These are phyloP conservation scores for Solea senegalensis DNA, from an alignment of 2,113 vertebrate genomes.

Conservation along the genomic window DNA sequence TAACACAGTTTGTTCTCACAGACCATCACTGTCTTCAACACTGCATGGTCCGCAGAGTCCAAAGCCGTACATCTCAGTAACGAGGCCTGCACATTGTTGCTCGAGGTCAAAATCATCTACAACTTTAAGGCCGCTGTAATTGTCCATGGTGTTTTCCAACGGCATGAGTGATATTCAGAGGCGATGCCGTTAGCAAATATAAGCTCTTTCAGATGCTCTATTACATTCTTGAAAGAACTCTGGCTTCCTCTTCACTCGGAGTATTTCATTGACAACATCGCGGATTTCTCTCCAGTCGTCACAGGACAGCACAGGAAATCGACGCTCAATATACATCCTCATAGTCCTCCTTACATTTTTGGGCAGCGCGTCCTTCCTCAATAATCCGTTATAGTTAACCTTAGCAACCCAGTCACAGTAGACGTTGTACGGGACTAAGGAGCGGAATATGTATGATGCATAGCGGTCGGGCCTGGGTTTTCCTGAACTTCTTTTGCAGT, in stretches of 20 bases:
- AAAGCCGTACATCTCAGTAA: background rate
- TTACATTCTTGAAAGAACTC: constrained; percentile 67
- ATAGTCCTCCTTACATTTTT: constrained; percentile 67
- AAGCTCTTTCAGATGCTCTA: background rate
- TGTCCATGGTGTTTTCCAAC: background rate
- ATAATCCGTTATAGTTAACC: constrained; percentile 74
- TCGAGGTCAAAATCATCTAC: background rate
- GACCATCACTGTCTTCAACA: background rate
- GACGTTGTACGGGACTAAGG: constrained; percentile 69
- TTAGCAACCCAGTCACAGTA: constrained; percentile 74
- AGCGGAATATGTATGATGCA: constrained; percentile 75
- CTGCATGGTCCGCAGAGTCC: background rate
- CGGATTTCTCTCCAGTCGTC: constrained; percentile 73
- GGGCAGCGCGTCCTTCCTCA: constrained; percentile 73
- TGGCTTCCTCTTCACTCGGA: constrained; percentile 69
- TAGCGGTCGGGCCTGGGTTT: constrained; percentile 68
- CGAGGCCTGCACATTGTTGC: background rate
- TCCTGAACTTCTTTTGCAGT: constrained; percentile 61
- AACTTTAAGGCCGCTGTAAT: constrained; percentile 1
- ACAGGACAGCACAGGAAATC: constrained; percentile 64
- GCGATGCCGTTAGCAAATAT: background rate
- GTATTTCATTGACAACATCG: constrained; percentile 73
- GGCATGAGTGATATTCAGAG: background rate
- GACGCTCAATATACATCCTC: constrained; percentile 67
- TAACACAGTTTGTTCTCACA: background rate